Base-by-base conservation (phyloP, 2,888 invertebrate species). In the Spicauda simplicius region DNA sequence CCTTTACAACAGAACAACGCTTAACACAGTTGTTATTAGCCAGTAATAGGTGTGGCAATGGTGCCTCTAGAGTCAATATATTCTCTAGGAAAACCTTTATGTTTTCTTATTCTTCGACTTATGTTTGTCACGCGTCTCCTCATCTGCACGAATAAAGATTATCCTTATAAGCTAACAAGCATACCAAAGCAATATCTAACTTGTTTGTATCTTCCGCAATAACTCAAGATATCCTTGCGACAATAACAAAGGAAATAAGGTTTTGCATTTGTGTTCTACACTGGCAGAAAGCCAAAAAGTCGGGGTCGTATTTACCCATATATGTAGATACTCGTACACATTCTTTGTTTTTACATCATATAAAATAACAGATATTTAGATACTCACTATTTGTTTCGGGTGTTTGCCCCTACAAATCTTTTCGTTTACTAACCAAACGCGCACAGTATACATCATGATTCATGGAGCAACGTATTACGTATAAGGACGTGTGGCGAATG, bases 191-290 rank as follows among this genome's bases (percentile, higher is more conserved):
- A 45, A 45, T 30, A 53, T 41, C 33, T 50, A 37, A 52, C 41
- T 59, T 58, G 53, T 41, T 18, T 18, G 30, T 59, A 45, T 53
- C 59, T 65, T 65, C 53, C 59, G 65, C 54, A 41, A 65, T 65
- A 59, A 54, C 45, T 65, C 65, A 65, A 59, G 59, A 54, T 65
- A 65, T 59, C 69, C 66, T 79, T 80, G 77, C 79, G 83, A 83
- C 81, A 84, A 81, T 80, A 81, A 84, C 79, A 79, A 77, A 81
- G 80, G 82, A 77, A 82, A 83, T 85, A 81, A 80, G 81, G 81
- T 79, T 78, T 79, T 77, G 74, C 79, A 77, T 80, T 81, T 77
- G 61, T 67, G 69, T 66, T 76, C 61, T n/a, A n/a, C 37, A 61
- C 57, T 69, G 69, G 69, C 60, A 33, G 20, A 33, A 57, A 53